These are phyloP conservation scores for Sternarchorhynchus goeldii DNA, from an alignment of 2,797 vertebrate species.

Conservation along the genomic window DNA sequence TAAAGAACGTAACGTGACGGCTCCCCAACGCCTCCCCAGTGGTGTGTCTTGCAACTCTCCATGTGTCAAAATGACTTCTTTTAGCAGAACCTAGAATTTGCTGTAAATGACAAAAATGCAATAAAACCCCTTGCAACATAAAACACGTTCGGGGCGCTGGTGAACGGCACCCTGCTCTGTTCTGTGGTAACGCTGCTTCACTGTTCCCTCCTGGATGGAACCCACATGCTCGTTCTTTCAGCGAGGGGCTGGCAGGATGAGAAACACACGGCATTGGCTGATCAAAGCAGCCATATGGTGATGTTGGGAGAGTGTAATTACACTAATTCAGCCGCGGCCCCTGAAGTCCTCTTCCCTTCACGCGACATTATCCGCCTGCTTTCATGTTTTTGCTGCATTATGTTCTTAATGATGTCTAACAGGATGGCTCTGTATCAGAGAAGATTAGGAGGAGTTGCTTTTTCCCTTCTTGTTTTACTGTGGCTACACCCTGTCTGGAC, in stretches of 20 bases:
- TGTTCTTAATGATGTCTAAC: conserved; percentile 47
- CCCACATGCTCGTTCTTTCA: not conserved
- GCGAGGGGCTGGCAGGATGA: not conserved
- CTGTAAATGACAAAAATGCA: not conserved
- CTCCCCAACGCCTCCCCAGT: conserved; percentile 21
- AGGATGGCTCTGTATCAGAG: conserved; percentile 30
- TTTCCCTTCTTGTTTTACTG: conserved; percentile 17
- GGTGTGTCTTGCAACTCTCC: conserved; percentile 26
- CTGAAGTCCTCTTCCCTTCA: conserved; percentile 36
- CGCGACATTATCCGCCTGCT: conserved; percentile 31
- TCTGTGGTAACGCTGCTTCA: no score
- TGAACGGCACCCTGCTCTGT: not conserved
- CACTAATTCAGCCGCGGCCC: conserved; percentile 52
- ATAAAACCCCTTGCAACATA: not conserved
- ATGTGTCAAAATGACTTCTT: conserved; percentile 36
- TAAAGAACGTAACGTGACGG: not conserved
- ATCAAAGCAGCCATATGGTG: conserved; percentile 59
- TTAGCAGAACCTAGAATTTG: conserved; percentile 10
- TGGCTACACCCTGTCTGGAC: not conserved
- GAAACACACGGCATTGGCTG: not conserved
- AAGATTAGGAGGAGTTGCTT: conserved; percentile 6
- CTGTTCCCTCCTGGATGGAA: not conserved
- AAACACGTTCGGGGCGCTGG: not conserved
- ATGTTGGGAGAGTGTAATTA: conserved; percentile 49
- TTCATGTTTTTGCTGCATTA: conserved; percentile 46